phyloP scores from a whole-genome alignment of 2,113 vertebrate genomes.

The Rhabdomys dilectus region DNA sequence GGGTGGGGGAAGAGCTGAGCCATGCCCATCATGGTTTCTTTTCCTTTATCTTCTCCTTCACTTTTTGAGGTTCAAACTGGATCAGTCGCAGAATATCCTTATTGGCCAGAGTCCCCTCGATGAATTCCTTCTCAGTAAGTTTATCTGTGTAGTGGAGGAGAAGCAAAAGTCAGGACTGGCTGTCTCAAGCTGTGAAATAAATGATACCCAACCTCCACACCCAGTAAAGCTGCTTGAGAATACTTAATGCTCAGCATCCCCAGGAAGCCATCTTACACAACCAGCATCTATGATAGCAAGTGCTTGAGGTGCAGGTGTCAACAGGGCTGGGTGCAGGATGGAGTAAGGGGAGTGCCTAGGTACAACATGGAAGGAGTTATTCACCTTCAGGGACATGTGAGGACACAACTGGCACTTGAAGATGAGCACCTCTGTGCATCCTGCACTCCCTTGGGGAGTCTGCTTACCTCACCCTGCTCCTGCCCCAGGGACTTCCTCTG shows the following conservation, averaged over 20 bases:
- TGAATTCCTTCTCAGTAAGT: constrained; percentile 93
- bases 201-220: neutral
- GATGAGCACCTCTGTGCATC: fast-evolving
- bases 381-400: fast-evolving
- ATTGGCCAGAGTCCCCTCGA: constrained; percentile 93
- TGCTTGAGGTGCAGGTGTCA: neutral
- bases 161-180: neutral
- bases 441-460: neutral
- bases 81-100: constrained; percentile 94
- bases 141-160: constrained; percentile 87
- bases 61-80: constrained; percentile 93
- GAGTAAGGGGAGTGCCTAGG: fast-evolving
- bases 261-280: neutral
- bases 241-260: fast-evolving
- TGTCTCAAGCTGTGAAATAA: neutral
- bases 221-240: neutral
- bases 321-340: fast-evolving
- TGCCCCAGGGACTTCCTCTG: neutral
- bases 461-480: neutral
- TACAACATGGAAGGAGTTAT: neutral
- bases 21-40: constrained; percentile 86
- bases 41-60: constrained; percentile 92
- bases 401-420: neutral
- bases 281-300: too few species aligned
- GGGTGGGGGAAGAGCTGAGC: neutral